phyloP scores from a whole-genome alignment of 2,888 invertebrate genomes.

The Amphimallon solstitiale region DNA sequence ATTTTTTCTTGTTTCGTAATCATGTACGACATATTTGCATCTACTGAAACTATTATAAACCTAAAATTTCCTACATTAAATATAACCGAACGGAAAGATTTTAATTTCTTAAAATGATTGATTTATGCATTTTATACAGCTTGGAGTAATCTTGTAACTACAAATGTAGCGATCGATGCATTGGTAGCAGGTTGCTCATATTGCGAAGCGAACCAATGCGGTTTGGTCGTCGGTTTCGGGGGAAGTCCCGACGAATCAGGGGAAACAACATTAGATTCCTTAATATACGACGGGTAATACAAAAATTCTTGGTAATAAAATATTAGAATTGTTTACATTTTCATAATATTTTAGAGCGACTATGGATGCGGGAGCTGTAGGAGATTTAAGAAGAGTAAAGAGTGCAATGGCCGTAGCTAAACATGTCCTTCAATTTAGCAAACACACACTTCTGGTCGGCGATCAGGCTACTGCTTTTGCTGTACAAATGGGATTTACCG shows the following conservation, averaged over 20 bases:
- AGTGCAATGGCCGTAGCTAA: conserved; percentile 92
- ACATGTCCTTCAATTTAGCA: conserved; percentile 87
- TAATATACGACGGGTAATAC: conserved; percentile 97
- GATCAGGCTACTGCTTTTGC: conserved; percentile 92
- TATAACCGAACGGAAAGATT: too few relatives aligned
- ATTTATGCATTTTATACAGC: conserved; percentile 71
- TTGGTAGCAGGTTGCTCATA: conserved; percentile 85
- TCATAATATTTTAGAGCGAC: conserved; percentile 63
- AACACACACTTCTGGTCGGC: conserved; percentile 91
- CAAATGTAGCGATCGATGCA: conserved; percentile 78
- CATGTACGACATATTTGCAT: too few relatives aligned
- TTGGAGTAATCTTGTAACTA: conserved; percentile 75
- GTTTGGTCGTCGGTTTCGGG: conserved; percentile 94
- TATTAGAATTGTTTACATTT: too few relatives aligned
- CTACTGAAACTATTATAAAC: too few relatives aligned
- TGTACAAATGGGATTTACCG: conserved; percentile 84
- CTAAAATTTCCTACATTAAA: too few relatives aligned
- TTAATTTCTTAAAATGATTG: too few relatives aligned
- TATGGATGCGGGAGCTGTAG: conserved; percentile 92
- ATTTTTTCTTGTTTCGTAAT: too few relatives aligned
- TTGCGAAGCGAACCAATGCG: conserved; percentile 91
- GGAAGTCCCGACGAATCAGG: conserved; percentile 97
- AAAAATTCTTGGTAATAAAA: conserved; percentile 26
- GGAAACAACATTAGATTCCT: conserved; percentile 95
- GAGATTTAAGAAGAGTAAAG: conserved; percentile 81